Conservation (phyloP, 1,140 invertebrate species). For the Chrysoperla carnea region DNA sequence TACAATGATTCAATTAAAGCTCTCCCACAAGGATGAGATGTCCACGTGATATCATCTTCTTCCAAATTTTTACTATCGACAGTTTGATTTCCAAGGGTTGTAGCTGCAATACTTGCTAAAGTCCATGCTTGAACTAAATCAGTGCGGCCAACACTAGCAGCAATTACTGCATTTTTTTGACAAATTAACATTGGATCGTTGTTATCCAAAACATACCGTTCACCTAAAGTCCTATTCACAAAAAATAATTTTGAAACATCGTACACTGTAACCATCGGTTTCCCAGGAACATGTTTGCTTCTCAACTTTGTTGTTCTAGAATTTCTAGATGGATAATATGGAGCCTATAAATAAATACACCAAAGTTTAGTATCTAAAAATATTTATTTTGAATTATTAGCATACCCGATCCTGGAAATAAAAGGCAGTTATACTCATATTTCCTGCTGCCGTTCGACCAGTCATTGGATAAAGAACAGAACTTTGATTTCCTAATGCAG, state of each 20-base stretch:
- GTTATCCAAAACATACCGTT: constrained; percentile 60
- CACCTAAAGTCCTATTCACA: constrained; percentile 58
- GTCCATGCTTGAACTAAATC: constrained; percentile 79
- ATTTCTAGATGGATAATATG: too few relatives aligned
- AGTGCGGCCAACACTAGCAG: constrained; percentile 49
- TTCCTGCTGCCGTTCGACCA: constrained; percentile 26
- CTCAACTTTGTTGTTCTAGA: too few relatives aligned
- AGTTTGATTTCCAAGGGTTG: constrained; percentile 26
- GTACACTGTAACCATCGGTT: constrained; percentile 57
- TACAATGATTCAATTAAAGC: constrained; percentile 70
- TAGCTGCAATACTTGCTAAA: constrained; percentile 51
- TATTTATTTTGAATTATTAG: neutral
- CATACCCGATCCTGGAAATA: constrained; percentile 66
- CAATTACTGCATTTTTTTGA: constrained; percentile 58
- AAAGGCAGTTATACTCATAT: constrained; percentile 47
- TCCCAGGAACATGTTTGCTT: constrained; percentile 1
- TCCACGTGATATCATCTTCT: constrained; percentile 53
- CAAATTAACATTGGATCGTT: constrained; percentile 48
- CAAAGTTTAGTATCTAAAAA: neutral
- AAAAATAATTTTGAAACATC: constrained; percentile 60
- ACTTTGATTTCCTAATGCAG: constrained; percentile 44
- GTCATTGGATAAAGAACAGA: constrained; percentile 29
- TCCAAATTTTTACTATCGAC: constrained; percentile 16
- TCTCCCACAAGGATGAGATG: constrained; percentile 69
- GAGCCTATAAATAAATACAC: too few relatives aligned